Evolutionary conservation across 2,113 vertebrate genomes (phyloP).

Genomic region (Salvator merianae): DNA sequence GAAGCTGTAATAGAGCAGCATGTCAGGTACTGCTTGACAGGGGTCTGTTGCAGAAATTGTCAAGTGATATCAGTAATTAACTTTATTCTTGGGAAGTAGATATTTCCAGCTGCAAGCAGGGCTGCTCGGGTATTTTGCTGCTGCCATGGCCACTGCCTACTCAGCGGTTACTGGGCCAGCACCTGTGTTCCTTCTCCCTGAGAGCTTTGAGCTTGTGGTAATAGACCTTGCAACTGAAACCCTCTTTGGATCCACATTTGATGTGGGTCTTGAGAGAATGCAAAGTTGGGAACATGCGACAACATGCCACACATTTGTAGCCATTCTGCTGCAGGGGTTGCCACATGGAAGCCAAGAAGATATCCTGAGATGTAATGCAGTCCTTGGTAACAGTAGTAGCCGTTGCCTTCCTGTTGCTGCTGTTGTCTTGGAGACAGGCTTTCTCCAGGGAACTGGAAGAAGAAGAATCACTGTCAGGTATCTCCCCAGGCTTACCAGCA

Average conservation of each 20-base stretch:
- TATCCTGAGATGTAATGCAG: conserved; percentile 45
- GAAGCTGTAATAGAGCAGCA: neutral
- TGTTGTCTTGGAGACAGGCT: neutral
- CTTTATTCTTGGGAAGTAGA: conserved; percentile 46
- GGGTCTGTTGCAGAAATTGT: neutral
- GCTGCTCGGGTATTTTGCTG: conserved; percentile 39
- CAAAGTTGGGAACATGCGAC: conserved; percentile 57
- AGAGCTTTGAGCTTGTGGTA: conserved; percentile 55
- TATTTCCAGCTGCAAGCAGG: neutral
- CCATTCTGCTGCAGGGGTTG: neutral
- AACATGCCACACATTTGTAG: conserved; percentile 55
- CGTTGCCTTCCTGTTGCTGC: neutral
- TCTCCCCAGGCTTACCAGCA: neutral
- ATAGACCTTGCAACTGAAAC: conserved; percentile 64
- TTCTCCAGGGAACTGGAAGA: conserved; percentile 55
- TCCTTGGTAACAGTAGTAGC: neutral
- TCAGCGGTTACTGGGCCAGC: neutral
- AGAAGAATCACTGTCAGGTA: conserved; percentile 35
- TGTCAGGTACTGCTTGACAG: neutral
- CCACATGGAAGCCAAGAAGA: conserved; percentile 33
- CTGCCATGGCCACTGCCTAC: neutral
- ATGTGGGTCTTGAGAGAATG: conserved; percentile 54
- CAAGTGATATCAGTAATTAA: neutral
- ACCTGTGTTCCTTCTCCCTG: conserved; percentile 39
- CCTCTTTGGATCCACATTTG: conserved; percentile 54